Conservation (phyloP, 2,113 vertebrate genomes). For the Siphamia tubifer region DNA sequence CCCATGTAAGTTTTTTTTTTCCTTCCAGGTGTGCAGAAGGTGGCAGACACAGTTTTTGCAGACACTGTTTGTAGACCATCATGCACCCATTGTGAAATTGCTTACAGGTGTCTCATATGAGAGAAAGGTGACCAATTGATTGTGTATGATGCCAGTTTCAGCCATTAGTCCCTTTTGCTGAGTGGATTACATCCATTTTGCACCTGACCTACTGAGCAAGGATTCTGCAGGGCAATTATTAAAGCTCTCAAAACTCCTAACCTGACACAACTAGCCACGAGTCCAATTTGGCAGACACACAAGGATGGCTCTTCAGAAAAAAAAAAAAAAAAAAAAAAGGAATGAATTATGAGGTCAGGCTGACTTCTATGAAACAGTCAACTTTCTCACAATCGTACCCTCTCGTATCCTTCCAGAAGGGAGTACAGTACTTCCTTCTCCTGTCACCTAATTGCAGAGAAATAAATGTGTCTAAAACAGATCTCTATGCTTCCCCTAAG, state of each 20-base stretch:
- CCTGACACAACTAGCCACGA: slow-evolving; percentile 4
- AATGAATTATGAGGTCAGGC: slow-evolving; percentile 39
- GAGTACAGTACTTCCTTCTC: neutral
- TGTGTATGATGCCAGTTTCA: slow-evolving; percentile 44
- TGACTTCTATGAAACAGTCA: slow-evolving; percentile 38
- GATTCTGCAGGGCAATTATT: neutral
- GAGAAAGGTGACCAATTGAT: slow-evolving; percentile 25
- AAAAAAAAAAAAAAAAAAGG: no score
- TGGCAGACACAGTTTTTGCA: neutral
- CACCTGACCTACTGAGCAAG: slow-evolving; percentile 24
- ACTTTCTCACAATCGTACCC: slow-evolving; percentile 4
- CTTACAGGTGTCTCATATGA: slow-evolving; percentile 17
- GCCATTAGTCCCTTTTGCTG: slow-evolving; percentile 48
- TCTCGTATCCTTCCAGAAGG: neutral
- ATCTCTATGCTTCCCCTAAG: slow-evolving; percentile 29
- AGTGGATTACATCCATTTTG: slow-evolving; percentile 52
- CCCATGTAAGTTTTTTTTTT: neutral
- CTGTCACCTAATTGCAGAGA: neutral
- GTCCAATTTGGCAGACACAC: slow-evolving; percentile 43
- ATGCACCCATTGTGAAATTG: slow-evolving; percentile 15
- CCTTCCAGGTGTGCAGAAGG: neutral
- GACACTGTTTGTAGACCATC: neutral
- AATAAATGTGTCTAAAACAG: neutral
- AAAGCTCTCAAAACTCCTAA: slow-evolving; percentile 20
- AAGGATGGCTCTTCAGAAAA: neutral